Evolutionary conservation across 2,113 vertebrate species (phyloP).

Genomic region (Burhinus oedicnemus): DNA sequence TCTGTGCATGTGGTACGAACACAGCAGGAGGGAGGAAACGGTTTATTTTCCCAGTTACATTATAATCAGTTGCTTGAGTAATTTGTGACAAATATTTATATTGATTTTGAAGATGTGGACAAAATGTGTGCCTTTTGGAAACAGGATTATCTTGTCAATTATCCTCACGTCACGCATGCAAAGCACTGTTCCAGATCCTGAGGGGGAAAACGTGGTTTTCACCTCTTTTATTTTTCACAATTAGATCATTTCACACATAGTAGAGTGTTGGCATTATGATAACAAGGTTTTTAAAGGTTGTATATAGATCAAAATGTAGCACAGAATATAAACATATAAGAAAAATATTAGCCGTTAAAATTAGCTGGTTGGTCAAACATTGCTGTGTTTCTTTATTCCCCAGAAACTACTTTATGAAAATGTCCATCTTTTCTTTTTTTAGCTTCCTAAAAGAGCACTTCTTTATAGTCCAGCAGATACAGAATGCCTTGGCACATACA

Average conservation of each 20-base stretch:
- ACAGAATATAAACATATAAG: neutral
- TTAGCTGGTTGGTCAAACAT: neutral
- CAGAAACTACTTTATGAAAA: neutral
- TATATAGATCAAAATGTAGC: neutral
- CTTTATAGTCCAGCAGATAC: neutral
- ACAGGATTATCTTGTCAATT: neutral
- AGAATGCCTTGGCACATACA: neutral
- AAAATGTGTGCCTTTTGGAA: neutral
- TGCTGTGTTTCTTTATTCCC: neutral
- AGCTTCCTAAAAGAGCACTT: neutral
- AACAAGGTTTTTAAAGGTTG: neutral
- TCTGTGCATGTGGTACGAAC: neutral
- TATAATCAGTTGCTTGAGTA: neutral
- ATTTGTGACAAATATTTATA: neutral
- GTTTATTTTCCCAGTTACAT: neutral
- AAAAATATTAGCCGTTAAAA: neutral
- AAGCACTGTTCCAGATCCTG: neutral
- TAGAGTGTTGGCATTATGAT: neutral
- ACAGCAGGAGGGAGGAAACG: neutral
- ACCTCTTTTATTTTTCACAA: neutral
- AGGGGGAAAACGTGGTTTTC: neutral
- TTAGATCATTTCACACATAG: neutral
- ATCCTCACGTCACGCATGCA: neutral
- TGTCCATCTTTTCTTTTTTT: neutral
- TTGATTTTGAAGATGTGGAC: neutral